Base-by-base conservation (phyloP, 2,888 invertebrate species). In the Dynastes grantii region DNA sequence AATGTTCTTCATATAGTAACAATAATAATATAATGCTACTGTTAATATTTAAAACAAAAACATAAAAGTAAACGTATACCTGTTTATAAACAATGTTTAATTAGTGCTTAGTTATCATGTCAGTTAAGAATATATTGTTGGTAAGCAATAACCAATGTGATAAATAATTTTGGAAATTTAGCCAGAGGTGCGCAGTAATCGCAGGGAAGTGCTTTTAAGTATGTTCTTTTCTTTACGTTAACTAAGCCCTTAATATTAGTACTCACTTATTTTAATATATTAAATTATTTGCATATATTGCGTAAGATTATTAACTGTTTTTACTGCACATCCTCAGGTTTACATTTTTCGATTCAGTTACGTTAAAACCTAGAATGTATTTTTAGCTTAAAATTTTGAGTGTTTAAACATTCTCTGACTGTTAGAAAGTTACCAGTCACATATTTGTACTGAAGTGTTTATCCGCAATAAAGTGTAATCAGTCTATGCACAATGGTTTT, bases 91-190 rank as follows among this genome's bases (percentile, higher is more conserved):
- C 61, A 45, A 68, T 70, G 67, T 79, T 77, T 75, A 70, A 37
- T 79, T 79, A 53, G 49, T 65, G 70, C 63, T 76, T 78, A 77
- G 76, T 78, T 78, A 64, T 78, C 53, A 76, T 76, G 73, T 78
- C 64, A 78, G 37, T 55, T 77, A 78, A 70, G 65, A 61, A 78
- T 78, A 65, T 55, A 80, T 82, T 80, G 79, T 83, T 83, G 81
- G 81, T 83, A 81, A 83, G 84, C 84, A 84, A 84, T 84, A 84
- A 83, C 80, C 82, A 81, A 83, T 84, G 84, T 84, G 84, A 84
- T 84, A 84, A 80, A 75, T 80, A 67, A 45, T 67, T 65, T 64
- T 76, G 16, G 22, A 63, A 78, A 58, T 37, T 73, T 40, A 40
- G 40, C 11, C 1, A 32, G 22, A 22, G 40, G 16, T 40, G 73